Evolutionary conservation across 2,797 vertebrate genomes (phyloP).

Genomic region (Sebastes reedi): DNA sequence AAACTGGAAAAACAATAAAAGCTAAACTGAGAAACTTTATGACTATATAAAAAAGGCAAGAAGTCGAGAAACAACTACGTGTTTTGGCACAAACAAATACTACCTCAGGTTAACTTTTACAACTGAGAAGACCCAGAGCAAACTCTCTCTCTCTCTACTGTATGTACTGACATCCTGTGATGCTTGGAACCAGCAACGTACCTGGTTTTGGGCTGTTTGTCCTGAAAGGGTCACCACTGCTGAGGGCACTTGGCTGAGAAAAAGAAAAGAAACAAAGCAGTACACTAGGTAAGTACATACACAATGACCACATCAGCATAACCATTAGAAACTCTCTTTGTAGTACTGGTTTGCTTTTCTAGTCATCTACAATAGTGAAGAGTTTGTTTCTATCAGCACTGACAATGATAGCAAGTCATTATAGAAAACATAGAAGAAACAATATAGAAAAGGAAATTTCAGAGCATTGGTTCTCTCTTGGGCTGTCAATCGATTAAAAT

Average conservation of each 20-base stretch:
- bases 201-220: slow-evolving; percentile 88
- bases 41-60: background rate
- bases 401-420: background rate
- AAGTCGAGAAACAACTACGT: background rate
- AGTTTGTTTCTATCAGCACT: background rate
- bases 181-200: slow-evolving; percentile 53
- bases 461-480: background rate
- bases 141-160: background rate
- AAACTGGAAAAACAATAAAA: background rate
- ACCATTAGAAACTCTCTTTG: background rate
- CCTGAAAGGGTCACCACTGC: slow-evolving; percentile 86
- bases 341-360: background rate
- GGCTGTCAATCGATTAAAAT: no score
- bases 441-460: background rate
- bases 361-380: background rate
- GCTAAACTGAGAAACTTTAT: background rate
- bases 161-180: background rate
- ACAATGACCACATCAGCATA: background rate
- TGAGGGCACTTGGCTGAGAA: slow-evolving; percentile 87
- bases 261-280: slow-evolving; percentile 17
- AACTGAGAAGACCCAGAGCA: background rate
- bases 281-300: slow-evolving; percentile 6
- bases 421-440: no score
- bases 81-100: background rate
- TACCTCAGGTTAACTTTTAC: background rate